Evolutionary conservation across 2,888 invertebrate species (phyloP).

Genomic region (Stenchaetothrips biformis): DNA sequence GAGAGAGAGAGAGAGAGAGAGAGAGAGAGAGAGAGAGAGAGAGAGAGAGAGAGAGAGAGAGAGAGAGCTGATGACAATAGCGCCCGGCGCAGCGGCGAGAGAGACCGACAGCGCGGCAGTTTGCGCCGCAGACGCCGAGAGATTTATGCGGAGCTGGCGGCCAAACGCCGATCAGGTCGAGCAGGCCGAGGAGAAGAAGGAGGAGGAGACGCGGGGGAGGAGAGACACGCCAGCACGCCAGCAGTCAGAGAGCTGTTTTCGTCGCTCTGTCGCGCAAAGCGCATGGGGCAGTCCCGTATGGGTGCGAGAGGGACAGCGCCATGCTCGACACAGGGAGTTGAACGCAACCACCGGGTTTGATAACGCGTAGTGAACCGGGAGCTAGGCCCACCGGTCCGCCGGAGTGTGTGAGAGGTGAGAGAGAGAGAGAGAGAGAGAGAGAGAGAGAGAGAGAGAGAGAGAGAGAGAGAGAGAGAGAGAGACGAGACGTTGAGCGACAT

Average conservation of each 20-base stretch:
- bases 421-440: slow-evolving; percentile 12
- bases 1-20: slow-evolving; percentile 7
- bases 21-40: neutral
- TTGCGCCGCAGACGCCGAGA: neutral
- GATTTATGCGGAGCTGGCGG: neutral
- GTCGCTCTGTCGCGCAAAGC: no score
- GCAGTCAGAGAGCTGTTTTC: no score
- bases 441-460: neutral
- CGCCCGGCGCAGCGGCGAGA: neutral
- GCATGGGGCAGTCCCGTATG: no score
- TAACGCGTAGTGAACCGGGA: no score
- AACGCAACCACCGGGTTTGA: no score
- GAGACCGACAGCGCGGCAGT: neutral
- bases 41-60: neutral
- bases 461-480: neutral
- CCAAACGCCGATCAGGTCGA: neutral
- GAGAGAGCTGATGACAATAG: neutral
- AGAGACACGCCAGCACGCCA: no score
- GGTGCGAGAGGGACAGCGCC: no score
- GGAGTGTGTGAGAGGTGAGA: slow-evolving; percentile 8
- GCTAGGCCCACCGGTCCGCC: no score
- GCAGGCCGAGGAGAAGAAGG: no score
- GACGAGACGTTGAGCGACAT: neutral
- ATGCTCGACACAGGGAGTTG: no score
- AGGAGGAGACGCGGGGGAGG: no score